A percentile compares a stretch with the other conserved stretches of the same genome.
These are phyloP conservation scores for Eurytoma adleriae DNA, from an alignment of 2,888 invertebrate genomes.

Conservation along the genomic window DNA sequence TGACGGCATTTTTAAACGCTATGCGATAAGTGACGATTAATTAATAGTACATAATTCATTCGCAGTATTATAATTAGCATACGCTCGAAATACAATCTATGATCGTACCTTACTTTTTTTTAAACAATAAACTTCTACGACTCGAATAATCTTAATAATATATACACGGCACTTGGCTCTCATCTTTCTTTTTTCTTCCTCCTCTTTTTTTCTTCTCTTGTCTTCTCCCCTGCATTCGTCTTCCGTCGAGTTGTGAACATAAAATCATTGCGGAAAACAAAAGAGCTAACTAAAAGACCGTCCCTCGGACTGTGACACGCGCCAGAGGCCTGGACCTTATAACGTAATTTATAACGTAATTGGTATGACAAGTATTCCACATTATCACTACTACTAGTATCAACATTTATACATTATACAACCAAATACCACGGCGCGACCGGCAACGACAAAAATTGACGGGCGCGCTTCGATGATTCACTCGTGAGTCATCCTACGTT, in stretches of 20 bases:
- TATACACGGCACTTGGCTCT: constrained; percentile 66
- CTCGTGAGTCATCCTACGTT: constrained; percentile 49
- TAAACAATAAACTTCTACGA: constrained; percentile 58
- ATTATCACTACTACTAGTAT: constrained; percentile 72
- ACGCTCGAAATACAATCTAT: constrained; percentile 62
- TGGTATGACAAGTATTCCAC: constrained; percentile 71
- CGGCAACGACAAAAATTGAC: constrained; percentile 28
- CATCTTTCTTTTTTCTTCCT: constrained; percentile 34
- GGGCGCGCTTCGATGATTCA: constrained; percentile 48
- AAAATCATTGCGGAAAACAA: constrained; percentile 43
- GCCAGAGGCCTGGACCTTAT: constrained; percentile 46
- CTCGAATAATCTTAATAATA: constrained; percentile 62
- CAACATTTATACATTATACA: constrained; percentile 76
- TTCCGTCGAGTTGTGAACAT: constrained; percentile 42
- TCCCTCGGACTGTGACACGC: constrained; percentile 40
- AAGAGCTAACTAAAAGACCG: constrained; percentile 52
- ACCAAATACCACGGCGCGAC: constrained; percentile 61
- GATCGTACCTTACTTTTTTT: constrained; percentile 58
- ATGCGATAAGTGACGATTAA: constrained; percentile 65
- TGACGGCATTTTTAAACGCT: constrained; percentile 63
- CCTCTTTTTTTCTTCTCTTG: constrained; percentile 22
- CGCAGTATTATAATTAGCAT: constrained; percentile 64
- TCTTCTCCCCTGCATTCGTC: constrained; percentile 11
- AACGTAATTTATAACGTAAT: constrained; percentile 59
- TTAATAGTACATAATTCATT: constrained; percentile 62